Conservation (phyloP, 1,140 invertebrate genomes). For the Pseudachorutes palmiensis region DNA sequence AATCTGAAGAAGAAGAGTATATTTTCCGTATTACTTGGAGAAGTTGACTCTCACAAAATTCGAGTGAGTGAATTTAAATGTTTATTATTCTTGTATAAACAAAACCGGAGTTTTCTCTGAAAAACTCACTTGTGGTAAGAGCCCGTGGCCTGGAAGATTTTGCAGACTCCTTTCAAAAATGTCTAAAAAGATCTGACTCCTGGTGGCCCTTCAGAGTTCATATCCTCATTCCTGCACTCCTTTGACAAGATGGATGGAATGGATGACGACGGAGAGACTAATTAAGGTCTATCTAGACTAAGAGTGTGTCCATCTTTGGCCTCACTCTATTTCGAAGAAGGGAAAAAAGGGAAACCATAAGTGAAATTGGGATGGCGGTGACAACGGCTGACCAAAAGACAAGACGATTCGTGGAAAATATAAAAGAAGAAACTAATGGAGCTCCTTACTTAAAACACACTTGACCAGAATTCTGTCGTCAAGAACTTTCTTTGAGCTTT, state of each 20-base stretch:
- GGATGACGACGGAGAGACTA: not conserved
- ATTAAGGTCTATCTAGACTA: not conserved
- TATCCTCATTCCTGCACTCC: too few relatives aligned
- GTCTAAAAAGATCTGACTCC: too few relatives aligned
- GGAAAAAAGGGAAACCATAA: not conserved
- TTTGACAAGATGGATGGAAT: too few relatives aligned
- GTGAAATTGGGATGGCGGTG: not conserved
- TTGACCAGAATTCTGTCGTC: not conserved
- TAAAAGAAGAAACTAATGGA: not conserved
- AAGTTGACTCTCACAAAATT: too few relatives aligned
- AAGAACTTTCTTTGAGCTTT: not conserved
- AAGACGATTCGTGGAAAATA: not conserved
- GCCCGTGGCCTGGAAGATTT: not conserved
- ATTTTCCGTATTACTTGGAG: too few relatives aligned
- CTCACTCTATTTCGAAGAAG: not conserved
- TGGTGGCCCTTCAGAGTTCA: too few relatives aligned
- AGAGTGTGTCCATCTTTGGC: not conserved
- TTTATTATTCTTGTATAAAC: constrained; percentile 3
- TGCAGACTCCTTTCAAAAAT: not conserved
- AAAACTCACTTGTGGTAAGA: not conserved
- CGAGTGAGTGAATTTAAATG: not conserved
- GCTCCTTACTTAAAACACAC: not conserved
- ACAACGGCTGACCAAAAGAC: too few relatives aligned
- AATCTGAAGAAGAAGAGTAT: too few relatives aligned
- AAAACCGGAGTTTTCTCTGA: not conserved